Evolutionary conservation across 1,140 invertebrate genomes (phyloP), one percentile per base, ranked within the genome.

Genomic region (Drosophila pachea): DNA sequence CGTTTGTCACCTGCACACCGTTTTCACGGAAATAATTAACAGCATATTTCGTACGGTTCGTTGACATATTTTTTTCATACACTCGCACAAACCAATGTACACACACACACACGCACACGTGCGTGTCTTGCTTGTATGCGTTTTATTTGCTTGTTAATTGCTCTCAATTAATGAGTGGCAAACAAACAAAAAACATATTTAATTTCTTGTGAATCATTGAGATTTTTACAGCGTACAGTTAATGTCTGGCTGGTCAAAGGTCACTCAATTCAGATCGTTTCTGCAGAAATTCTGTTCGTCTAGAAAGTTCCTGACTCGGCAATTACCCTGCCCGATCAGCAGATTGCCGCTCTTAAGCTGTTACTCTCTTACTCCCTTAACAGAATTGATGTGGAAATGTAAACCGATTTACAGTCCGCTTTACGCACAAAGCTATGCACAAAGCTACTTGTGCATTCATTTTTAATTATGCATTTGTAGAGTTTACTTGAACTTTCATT

Each of bases 21-120:
- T 64, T 22, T 64, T 64, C 61, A 55, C 61, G 61, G 61, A 64
- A 64, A 64, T 64, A 64, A 64, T 64, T 64, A 55, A 64, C 61
- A 64, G 42, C 42, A 47, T 38, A 47, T 64, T 64, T 64, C 42
- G 16, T 64, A 64, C 53, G 43, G 62, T 65, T 65, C 53, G 53
- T 65, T 65, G 62, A 56, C 62, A 65, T 65, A 65, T 56, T 56
- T 56, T 65, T 49, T 43, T 9, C 29, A 14, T 7, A 35, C 0
- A 50, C 7, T 50, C 9, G 7, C 35, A 40, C 14, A 32, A 16
- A 53, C 5, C n/a, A n/a, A n/a, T n/a, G n/a, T n/a, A 31, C 16
- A 54, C 7, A 38, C 16, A 31, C 11, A 12, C 14, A 9, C 22
- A 9, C 29, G 11, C 29, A n/a, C 31, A 22, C 33, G 3, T 29